Base-by-base conservation (phyloP, 53 echinoderm and acorn worm genomes). In the Henricia sp. region DNA sequence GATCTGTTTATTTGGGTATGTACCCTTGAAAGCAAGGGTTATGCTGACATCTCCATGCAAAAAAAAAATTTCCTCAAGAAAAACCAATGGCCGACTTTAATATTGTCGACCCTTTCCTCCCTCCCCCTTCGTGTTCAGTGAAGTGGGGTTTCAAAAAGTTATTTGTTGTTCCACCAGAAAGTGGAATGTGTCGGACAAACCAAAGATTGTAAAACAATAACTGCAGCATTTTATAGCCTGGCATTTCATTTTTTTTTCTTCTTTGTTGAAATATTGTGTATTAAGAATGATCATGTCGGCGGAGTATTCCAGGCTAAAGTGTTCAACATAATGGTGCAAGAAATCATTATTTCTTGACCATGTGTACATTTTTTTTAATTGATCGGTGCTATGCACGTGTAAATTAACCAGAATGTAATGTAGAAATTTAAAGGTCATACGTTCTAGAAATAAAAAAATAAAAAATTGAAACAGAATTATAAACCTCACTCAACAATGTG, bases 341-440 rank as follows among this genome's bases (percentile, higher is more conserved):
- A 50, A 50, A 32, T 10, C 17, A 28, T 26, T 71, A 50, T 71
- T 50, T 73, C 73, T 73, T 39, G 50, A 80, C 43, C 80, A 62
- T 80, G 62, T 80, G 63, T 76, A 76, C 62, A 80, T n/a, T 80
- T 77, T 57, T 77, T 77, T 77, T 57, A 77, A 77, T 80, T 80
- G 63, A 80, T 80, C 63, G 80, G 80, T 80, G 80, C 80, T 80
- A 80, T 80, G 80, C 80, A 80, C 80, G 64, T 80, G 80, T 80
- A 80, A n/a, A 80, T 80, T 80, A 80, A 80, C 32, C 80, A 80
- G 80, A 80, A 64, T 80, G 80, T 80, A 80, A n/a, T 80, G 80
- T 80, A 80, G 80, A 80, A 62, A 80, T 80, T 64, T 80, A 80
- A 70, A 80, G 63, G 80, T 62, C 80, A 48, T 80, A 80, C 62